A percentile compares a stretch with the other conserved stretches of the same genome.
Conservation (phyloP, 2,888 invertebrate species). For the Adelphocoris suturalis region DNA sequence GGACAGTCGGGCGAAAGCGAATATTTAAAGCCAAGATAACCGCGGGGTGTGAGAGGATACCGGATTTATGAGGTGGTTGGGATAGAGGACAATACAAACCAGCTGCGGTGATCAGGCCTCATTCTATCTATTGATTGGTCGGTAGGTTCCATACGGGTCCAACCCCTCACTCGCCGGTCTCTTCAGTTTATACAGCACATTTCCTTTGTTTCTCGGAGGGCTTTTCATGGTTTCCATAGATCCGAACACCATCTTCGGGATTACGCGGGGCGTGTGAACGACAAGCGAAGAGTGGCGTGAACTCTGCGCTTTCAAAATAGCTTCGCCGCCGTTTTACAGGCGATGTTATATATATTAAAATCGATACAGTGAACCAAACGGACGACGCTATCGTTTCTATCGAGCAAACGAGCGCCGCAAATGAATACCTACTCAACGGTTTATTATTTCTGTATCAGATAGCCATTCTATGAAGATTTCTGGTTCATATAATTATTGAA, state of each 20-base stretch:
- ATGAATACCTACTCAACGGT: too few relatives aligned
- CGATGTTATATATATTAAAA: too few relatives aligned
- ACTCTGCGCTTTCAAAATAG: background rate
- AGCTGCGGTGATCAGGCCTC: slow-evolving; percentile 70
- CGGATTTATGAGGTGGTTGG: slow-evolving; percentile 70
- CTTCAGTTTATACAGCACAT: background rate
- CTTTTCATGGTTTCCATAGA: slow-evolving; percentile 13
- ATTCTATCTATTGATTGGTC: slow-evolving; percentile 70
- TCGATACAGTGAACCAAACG: too few relatives aligned
- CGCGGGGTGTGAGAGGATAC: slow-evolving; percentile 56
- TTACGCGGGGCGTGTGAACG: slow-evolving; percentile 36
- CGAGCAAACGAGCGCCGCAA: too few relatives aligned
- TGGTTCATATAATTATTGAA: too few relatives aligned
- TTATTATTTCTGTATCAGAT: too few relatives aligned
- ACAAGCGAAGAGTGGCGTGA: background rate
- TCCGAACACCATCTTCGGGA: slow-evolving; percentile 11
- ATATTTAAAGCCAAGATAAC: slow-evolving; percentile 71
- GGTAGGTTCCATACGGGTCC: slow-evolving; percentile 30
- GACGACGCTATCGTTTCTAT: too few relatives aligned
- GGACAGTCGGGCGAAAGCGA: slow-evolving; percentile 55
- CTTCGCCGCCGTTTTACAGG: too few relatives aligned
- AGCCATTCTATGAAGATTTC: too few relatives aligned
- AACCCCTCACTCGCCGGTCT: background rate
- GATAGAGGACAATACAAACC: slow-evolving; percentile 68
- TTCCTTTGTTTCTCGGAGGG: slow-evolving; percentile 43